Base-by-base conservation (phyloP, 1,140 invertebrate species). In the Leptoteleia sp. region DNA sequence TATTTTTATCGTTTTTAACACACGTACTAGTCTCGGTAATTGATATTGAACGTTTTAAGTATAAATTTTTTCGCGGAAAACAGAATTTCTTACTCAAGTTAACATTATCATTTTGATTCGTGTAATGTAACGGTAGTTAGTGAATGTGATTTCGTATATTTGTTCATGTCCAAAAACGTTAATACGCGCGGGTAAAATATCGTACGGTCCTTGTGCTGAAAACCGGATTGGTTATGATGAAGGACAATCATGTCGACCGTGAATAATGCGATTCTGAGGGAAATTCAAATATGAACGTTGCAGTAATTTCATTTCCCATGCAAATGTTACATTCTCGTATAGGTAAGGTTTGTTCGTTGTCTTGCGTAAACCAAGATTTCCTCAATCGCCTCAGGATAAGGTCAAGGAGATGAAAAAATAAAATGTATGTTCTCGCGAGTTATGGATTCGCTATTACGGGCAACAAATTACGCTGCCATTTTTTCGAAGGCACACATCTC, bases 401-500 rank as follows among this genome's bases (percentile, higher is more conserved):
- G 76, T 78, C 76, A 78, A 78, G 76, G 76, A 67, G 76, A 72
- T 78, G 67, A 72, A 78, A 77, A 78, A 78, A 72, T 71, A 38
- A 43, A 59, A 42, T 45, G 29, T 72, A 54, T 65, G 73, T 77
- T 70, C 65, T 65, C 43, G 50, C 65, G 15, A 71, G 65, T 71
- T 65, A 71, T 65, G 52, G 65, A 77, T 77, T 77, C 59, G 50
- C 59, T 77, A 31, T 65, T 71, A 77, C 37, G 59, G n/a, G 4
- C 59, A 59, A 68, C 72, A 76, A 76, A 76, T 76, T 76, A 64
- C 48, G 6, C 55, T 38, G 37, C 35, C 27, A 67, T 59, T 65
- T 67, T 75, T 59, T 40, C 35, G 5, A 25, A 40, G 29, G 0
- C 3, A 22, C 27, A 29, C 22, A 19, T 61, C 55, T 31, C 3